phyloP scores from a whole-genome alignment of 2,888 invertebrate species.

The Tetragonisca angustula region DNA sequence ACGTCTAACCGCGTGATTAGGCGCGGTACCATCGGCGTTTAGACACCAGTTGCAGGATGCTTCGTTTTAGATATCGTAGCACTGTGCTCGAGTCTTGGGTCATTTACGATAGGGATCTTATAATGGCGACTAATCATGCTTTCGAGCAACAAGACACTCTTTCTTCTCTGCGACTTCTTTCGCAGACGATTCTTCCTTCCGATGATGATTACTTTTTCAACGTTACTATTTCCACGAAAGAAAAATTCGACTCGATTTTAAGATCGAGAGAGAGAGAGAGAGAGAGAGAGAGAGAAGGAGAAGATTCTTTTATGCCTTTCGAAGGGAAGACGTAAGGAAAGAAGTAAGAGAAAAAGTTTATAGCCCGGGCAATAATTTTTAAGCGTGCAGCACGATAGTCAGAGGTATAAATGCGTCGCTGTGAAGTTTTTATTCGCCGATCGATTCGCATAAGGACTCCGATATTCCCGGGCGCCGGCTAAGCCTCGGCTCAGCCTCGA shows the following conservation, averaged over 20 bases:
- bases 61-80: not conserved
- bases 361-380: constrained; percentile 41
- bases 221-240: no score
- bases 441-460: constrained; percentile 61
- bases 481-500: constrained; percentile 65
- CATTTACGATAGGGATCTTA: not conserved
- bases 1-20: constrained; percentile 9
- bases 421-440: constrained; percentile 60
- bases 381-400: constrained; percentile 44
- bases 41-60: constrained; percentile 14
- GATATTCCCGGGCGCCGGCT: constrained; percentile 59
- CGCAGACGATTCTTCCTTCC: not conserved
- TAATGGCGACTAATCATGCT: not conserved
- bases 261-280: not conserved
- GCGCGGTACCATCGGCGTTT: not conserved
- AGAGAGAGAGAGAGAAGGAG: not conserved
- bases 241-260: not conserved
- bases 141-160: not conserved
- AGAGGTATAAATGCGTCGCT: constrained; percentile 51
- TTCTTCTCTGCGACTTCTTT: not conserved
- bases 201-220: not conserved
- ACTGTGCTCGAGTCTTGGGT: not conserved
- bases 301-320: not conserved
- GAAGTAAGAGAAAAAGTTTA: not conserved
- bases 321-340: not conserved